A percentile compares a stretch with the other conserved stretches of the same genome.
phyloP scores from a whole-genome alignment of 2,113 vertebrate species.

The Bambusicola thoracicus region DNA sequence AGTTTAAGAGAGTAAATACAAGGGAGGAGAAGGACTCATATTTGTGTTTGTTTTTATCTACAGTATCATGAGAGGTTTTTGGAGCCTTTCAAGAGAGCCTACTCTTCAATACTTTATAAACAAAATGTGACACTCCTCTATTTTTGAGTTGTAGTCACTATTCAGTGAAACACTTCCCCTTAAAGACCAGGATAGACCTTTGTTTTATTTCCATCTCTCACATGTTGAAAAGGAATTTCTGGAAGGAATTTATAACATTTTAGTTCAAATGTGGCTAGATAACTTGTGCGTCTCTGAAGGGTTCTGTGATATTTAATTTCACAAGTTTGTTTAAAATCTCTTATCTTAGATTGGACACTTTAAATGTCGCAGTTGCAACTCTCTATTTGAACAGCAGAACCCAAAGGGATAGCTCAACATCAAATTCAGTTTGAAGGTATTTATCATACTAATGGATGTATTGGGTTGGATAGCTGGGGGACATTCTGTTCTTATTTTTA shows the following conservation, averaged over 20 bases:
- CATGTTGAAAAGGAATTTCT: not conserved
- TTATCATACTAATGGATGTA: not conserved
- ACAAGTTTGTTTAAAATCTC: not conserved
- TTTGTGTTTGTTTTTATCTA: not conserved
- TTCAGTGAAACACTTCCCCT: not conserved
- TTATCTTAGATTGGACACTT: not conserved
- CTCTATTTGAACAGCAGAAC: not conserved
- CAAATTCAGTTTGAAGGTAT: not conserved
- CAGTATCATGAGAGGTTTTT: not conserved
- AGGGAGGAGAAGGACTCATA: not conserved
- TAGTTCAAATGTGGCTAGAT: not conserved
- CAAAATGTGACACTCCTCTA: not conserved
- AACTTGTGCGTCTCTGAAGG: not conserved
- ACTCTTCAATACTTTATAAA: not conserved
- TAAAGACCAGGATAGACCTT: not conserved
- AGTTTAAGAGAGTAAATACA: not conserved
- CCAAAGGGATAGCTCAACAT: not conserved
- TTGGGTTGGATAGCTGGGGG: not conserved
- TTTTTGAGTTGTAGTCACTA: not conserved
- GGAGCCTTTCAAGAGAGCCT: not conserved
- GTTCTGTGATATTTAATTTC: not conserved
- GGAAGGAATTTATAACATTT: not conserved
- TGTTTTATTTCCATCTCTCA: not conserved
- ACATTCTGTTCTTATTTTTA: not conserved
- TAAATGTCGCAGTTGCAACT: not conserved